These are phyloP conservation scores for Torymus texanus DNA, from an alignment of 2,888 invertebrate genomes.

Conservation along the genomic window DNA sequence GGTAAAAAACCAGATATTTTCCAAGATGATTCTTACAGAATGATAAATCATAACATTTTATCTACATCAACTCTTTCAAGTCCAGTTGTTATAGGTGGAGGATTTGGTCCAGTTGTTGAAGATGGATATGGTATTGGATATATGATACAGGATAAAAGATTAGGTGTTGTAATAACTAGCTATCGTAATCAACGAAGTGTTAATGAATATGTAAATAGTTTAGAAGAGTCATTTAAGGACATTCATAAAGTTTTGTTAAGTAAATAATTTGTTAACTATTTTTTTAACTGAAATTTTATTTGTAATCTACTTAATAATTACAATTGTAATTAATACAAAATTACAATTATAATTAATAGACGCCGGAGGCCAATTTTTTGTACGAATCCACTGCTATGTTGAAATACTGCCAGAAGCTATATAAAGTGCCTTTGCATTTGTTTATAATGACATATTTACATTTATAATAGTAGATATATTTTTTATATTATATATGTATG, in stretches of 20 bases:
- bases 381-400: conserved; percentile 38
- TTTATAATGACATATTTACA: conserved; percentile 55
- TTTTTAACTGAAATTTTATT: conserved; percentile 51
- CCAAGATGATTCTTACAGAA: conserved; percentile 85
- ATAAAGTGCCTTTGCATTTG: conserved; percentile 43
- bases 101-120: conserved; percentile 93
- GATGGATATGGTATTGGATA: conserved; percentile 97
- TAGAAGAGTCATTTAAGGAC: conserved; percentile 84
- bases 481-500: conserved; percentile 45
- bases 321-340: conserved; percentile 55
- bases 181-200: conserved; percentile 85
- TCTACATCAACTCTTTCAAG: conserved; percentile 96
- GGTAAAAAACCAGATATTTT: conserved; percentile 80
- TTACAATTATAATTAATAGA: conserved; percentile 55
- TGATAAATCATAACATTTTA: conserved; percentile 90
- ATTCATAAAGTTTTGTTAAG: conserved; percentile 76
- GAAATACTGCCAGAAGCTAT: conserved; percentile 46
- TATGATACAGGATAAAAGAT: conserved; percentile 86
- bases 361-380: conserved; percentile 41
- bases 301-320: conserved; percentile 48
- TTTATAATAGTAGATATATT: conserved; percentile 50
- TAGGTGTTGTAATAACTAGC: conserved; percentile 90
- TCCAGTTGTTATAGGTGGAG: conserved; percentile 89
- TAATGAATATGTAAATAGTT: conserved; percentile 82
- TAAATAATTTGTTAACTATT: conserved; percentile 55